These are phyloP conservation scores for Carassius carassius DNA, from an alignment of 2,113 vertebrate species.

Conservation along the genomic window DNA sequence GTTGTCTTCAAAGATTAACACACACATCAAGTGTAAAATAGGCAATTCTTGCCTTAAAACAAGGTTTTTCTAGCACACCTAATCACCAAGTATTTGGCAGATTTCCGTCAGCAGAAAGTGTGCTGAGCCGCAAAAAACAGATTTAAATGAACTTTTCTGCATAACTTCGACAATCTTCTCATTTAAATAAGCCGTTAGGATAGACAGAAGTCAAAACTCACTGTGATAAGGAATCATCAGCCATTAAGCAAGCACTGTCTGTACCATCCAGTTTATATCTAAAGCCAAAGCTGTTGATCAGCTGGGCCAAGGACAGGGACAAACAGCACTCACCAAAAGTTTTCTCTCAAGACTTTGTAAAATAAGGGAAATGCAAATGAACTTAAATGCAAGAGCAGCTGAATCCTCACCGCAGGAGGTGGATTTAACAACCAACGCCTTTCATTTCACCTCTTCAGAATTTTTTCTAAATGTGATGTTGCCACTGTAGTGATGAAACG, in stretches of 20 bases:
- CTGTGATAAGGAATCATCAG: neutral
- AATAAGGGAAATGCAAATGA: slow-evolving; percentile 49
- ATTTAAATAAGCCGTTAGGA: slow-evolving; percentile 13
- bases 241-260: neutral
- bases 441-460: slow-evolving; percentile 70
- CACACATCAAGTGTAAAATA: too few relatives aligned
- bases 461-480: slow-evolving; percentile 57
- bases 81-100: neutral
- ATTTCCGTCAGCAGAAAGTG: slow-evolving; percentile 20
- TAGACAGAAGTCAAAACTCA: slow-evolving; percentile 1
- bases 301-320: neutral
- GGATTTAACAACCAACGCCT: slow-evolving; percentile 55
- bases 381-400: slow-evolving; percentile 65
- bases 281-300: neutral
- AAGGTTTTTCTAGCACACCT: neutral
- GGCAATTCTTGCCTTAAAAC: neutral
- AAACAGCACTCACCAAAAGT: neutral
- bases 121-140: slow-evolving; percentile 4
- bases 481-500: slow-evolving; percentile 64
- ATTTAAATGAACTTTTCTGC: neutral
- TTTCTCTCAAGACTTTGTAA: slow-evolving; percentile 35
- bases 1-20: too few relatives aligned
- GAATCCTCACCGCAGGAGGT: slow-evolving; percentile 51
- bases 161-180: neutral
- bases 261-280: neutral